These are phyloP conservation scores for Chloromyia formosa DNA, from an alignment of 2,888 invertebrate genomes.

Conservation along the genomic window DNA sequence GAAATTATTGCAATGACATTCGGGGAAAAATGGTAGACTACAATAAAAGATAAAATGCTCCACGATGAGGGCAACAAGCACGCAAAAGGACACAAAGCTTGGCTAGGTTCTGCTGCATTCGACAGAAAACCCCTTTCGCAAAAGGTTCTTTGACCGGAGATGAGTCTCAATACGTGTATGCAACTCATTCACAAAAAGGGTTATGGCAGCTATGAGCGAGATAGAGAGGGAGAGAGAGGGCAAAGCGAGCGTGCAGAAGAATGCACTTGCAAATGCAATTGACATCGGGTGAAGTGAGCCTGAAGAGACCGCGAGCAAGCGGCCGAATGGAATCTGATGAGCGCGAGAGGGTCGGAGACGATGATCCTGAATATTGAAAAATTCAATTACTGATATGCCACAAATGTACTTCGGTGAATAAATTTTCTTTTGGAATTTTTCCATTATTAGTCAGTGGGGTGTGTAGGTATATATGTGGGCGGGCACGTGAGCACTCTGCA, in stretches of 20 bases:
- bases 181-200: background rate
- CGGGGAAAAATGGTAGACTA: conserved; percentile 21
- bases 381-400: conserved; percentile 5
- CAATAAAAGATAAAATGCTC: conserved; percentile 27
- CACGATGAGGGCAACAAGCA: background rate
- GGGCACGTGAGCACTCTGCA: background rate
- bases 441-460: background rate
- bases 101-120: background rate
- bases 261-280: too few relatives aligned
- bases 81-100: background rate
- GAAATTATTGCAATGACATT: conserved; percentile 44
- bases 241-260: too few relatives aligned
- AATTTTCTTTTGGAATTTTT: conserved; percentile 5
- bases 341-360: background rate
- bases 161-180: background rate
- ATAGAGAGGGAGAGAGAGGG: too few relatives aligned
- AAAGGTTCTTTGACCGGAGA: background rate
- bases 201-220: background rate
- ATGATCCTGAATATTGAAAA: conserved; percentile 3
- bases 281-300: background rate
- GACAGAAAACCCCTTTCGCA: background rate
- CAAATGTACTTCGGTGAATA: conserved; percentile 3
- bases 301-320: background rate
- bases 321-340: background rate
- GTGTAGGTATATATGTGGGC: background rate